Conservation (phyloP, 1,140 invertebrate species). For the Doryteuthis pealeii region DNA sequence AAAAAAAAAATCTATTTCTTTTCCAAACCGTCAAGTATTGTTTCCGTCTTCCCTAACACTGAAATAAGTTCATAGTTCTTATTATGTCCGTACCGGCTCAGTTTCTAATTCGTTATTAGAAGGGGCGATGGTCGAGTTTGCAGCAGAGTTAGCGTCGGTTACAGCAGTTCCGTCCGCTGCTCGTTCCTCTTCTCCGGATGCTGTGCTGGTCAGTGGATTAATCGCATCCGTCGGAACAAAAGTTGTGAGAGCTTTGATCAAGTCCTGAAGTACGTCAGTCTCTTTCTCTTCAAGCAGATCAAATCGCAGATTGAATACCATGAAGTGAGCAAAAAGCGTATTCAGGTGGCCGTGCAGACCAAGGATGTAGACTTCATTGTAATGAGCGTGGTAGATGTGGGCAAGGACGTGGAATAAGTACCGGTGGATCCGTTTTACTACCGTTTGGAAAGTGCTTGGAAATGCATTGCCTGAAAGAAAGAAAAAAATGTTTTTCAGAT, state of each 20-base stretch:
- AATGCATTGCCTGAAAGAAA: constrained; percentile 82
- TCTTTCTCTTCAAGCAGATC: constrained; percentile 87
- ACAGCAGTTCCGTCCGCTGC: not conserved
- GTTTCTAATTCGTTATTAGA: not conserved
- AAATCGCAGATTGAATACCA: constrained; percentile 81
- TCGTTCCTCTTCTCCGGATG: not conserved
- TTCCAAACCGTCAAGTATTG: too few relatives aligned
- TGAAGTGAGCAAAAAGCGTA: constrained; percentile 94
- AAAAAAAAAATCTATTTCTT: too few relatives aligned
- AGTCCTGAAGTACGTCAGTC: constrained; percentile 81
- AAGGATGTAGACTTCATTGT: constrained; percentile 88
- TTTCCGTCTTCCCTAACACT: too few relatives aligned
- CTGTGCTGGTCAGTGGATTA: not conserved
- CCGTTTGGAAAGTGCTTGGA: constrained; percentile 88
- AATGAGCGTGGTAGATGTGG: constrained; percentile 97
- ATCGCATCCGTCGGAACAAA: not conserved
- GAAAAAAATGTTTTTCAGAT: constrained; percentile 14
- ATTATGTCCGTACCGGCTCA: not conserved
- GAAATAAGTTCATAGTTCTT: not conserved
- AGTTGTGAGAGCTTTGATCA: constrained; percentile 41
- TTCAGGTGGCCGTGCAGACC: constrained; percentile 89
- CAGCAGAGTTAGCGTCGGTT: not conserved
- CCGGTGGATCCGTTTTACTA: constrained; percentile 93
- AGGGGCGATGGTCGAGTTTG: not conserved
- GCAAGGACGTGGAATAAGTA: constrained; percentile 96